Evolutionary conservation across 2,888 invertebrate species (phyloP).

Genomic region (Vesta saturnalis): DNA sequence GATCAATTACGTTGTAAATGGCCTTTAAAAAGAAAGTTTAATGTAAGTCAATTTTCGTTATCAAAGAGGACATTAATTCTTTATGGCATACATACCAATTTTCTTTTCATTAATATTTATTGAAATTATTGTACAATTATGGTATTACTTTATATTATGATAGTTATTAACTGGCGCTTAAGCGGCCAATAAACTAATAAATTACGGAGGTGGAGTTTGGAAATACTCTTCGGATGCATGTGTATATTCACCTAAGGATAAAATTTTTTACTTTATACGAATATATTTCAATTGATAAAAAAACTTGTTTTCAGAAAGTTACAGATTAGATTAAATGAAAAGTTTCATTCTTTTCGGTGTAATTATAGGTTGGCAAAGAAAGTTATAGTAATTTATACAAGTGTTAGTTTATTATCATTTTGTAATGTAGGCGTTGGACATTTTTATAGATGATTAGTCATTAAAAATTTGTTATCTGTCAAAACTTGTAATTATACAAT

Average conservation of each 20-base stretch:
- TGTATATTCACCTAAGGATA: slow-evolving; percentile 2
- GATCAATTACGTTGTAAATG: no score
- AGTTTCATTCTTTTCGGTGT: not conserved
- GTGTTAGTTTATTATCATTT: slow-evolving; percentile 8
- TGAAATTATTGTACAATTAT: not conserved
- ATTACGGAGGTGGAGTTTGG: not conserved
- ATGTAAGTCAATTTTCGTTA: no score
- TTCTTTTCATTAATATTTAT: not conserved
- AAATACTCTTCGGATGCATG: not conserved
- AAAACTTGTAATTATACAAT: not conserved
- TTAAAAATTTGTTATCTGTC: slow-evolving; percentile 12
- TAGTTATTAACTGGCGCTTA: not conserved
- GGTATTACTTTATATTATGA: not conserved
- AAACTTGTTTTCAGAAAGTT: not conserved
- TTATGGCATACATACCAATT: no score
- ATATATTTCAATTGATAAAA: not conserved
- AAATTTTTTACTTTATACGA: not conserved
- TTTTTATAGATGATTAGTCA: slow-evolving; percentile 4
- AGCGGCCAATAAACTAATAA: not conserved
- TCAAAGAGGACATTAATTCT: no score
- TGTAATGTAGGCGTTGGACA: slow-evolving; percentile 9
- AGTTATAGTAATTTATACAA: slow-evolving; percentile 11
- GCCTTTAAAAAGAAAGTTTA: no score
- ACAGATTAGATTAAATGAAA: slow-evolving; percentile 5
- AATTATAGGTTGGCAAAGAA: slow-evolving; percentile 12